phyloP scores from a whole-genome alignment of 2,797 vertebrate genomes.

The Geotrypetes seraphini region DNA sequence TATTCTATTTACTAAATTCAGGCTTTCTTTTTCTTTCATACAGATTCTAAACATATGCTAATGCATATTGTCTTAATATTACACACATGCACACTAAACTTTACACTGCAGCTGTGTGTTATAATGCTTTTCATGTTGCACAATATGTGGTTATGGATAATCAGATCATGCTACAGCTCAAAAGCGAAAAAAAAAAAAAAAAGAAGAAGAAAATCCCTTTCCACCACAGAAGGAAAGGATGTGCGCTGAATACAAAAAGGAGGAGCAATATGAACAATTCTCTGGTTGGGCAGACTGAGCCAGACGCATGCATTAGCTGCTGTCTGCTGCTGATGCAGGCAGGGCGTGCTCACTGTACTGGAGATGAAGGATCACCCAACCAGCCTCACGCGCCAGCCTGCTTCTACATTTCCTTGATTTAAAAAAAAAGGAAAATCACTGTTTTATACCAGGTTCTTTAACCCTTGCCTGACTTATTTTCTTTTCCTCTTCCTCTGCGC shows the following conservation, averaged over 20 bases:
- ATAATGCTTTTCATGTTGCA: constrained; percentile 46
- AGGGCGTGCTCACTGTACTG: constrained; percentile 73
- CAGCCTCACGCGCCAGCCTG: constrained; percentile 54
- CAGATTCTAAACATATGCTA: constrained; percentile 1
- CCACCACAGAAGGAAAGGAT: constrained; percentile 47
- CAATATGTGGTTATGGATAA: constrained; percentile 70
- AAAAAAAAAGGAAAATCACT: constrained; percentile 47
- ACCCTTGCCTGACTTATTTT: constrained; percentile 30
- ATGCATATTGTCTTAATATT: constrained; percentile 4
- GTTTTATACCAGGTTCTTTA: constrained; percentile 44
- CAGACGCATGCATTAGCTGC: constrained; percentile 93
- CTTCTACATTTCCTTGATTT: constrained; percentile 55
- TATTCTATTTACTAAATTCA: background rate
- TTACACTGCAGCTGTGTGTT: no score
- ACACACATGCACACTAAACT: no score
- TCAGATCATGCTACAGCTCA: constrained; percentile 69
- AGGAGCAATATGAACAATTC: constrained; percentile 70
- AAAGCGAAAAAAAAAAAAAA: constrained; percentile 27
- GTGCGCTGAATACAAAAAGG: constrained; percentile 60
- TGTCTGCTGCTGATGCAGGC: constrained; percentile 80
- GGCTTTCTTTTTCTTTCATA: constrained; percentile 3
- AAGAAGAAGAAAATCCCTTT: constrained; percentile 21
- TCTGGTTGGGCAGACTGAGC: constrained; percentile 79
- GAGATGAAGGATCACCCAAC: constrained; percentile 83
- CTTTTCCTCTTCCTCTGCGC: constrained; percentile 9